A percentile compares a stretch with the other conserved stretches of the same genome.
Conservation (phyloP, 2,113 vertebrate genomes). For the Capreolus pygargus region DNA sequence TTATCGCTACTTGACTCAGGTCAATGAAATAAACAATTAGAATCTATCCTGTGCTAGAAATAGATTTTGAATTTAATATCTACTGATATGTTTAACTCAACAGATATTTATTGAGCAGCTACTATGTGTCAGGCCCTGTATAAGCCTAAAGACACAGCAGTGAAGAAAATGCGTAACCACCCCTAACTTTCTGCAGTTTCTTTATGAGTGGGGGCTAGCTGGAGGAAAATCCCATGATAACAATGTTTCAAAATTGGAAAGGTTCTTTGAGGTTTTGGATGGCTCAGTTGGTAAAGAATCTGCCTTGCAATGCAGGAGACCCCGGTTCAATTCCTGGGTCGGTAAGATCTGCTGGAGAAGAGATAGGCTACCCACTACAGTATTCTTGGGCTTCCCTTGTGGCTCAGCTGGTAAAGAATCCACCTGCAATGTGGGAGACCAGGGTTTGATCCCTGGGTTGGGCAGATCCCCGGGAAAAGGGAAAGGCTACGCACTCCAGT, state of each 20-base stretch:
- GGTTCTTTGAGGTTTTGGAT: neutral
- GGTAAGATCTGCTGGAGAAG: neutral
- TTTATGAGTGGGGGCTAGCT: neutral
- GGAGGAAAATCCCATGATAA: neutral
- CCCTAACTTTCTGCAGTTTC: neutral
- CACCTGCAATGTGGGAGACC: neutral
- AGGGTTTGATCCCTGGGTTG: neutral
- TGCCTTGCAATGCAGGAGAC: neutral
- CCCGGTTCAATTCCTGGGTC: neutral
- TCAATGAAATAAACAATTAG: neutral
- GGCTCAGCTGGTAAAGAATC: neutral
- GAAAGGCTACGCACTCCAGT: neutral
- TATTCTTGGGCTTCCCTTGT: neutral
- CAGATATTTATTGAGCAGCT: neutral
- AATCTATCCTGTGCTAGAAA: neutral
- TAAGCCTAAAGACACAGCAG: neutral
- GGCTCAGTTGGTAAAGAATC: neutral
- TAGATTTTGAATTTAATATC: neutral
- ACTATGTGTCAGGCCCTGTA: neutral
- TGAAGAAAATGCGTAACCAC: neutral
- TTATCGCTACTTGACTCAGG: neutral
- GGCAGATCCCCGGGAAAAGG: neutral
- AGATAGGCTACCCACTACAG: neutral
- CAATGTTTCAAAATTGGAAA: neutral
- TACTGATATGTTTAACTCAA: neutral